These are phyloP conservation scores for Coptodon bakossiorum DNA, from an alignment of 2,113 vertebrate species.

Conservation along the genomic window DNA sequence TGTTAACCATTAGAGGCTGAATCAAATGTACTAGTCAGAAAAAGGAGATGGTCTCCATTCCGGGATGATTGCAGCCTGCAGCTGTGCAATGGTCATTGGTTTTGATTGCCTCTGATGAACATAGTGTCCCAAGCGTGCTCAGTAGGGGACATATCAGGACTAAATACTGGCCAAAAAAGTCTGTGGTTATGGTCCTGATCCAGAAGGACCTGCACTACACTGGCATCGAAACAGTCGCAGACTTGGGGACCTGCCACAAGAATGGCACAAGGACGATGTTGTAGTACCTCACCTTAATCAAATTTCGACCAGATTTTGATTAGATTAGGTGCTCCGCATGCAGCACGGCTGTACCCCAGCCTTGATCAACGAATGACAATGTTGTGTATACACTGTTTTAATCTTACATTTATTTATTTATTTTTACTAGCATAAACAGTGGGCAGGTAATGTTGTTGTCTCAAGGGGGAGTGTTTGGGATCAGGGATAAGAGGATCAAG, in stretches of 20 bases:
- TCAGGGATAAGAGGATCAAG: slow-evolving; percentile 6
- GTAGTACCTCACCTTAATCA: background rate
- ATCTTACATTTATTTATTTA: background rate
- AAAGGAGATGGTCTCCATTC: background rate
- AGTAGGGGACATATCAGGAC: background rate
- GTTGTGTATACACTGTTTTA: background rate
- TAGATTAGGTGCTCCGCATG: background rate
- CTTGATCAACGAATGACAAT: background rate
- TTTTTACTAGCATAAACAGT: background rate
- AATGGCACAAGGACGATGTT: background rate
- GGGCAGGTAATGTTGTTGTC: background rate
- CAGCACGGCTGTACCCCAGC: background rate
- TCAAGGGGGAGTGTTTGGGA: background rate
- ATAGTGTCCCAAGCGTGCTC: background rate
- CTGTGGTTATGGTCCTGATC: background rate
- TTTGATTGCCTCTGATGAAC: background rate
- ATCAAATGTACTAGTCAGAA: background rate
- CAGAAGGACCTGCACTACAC: background rate
- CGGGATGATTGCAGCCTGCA: background rate
- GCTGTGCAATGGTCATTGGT: background rate
- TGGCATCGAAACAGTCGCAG: background rate
- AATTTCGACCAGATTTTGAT: background rate
- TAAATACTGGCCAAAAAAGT: background rate
- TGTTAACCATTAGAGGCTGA: background rate
- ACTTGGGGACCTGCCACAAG: background rate